These are phyloP conservation scores for Geotrupes spiniger DNA, from an alignment of 2,888 invertebrate genomes.

Conservation along the genomic window DNA sequence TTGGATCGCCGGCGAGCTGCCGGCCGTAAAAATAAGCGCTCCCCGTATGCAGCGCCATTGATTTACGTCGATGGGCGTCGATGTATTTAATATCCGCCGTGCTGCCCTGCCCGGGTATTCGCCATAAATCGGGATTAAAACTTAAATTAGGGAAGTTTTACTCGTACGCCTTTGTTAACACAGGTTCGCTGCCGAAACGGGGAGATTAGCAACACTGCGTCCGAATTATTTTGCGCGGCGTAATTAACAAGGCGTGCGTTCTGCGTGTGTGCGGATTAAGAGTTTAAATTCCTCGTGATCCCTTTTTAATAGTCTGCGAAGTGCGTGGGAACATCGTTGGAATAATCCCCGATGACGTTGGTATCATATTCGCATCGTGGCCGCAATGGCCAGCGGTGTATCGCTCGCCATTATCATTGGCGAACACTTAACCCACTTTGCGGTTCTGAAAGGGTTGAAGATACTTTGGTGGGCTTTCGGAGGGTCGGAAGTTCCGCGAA, in stretches of 20 bases:
- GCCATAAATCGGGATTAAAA: conserved; percentile 43
- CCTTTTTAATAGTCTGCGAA: too few species aligned
- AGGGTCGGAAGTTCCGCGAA: too few species aligned
- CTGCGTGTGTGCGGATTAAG: conserved; percentile 1
- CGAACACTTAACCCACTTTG: too few species aligned
- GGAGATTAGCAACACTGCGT: conserved; percentile 17
- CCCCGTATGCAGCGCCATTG: too few species aligned
- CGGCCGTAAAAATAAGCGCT: too few species aligned
- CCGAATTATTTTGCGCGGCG: background rate
- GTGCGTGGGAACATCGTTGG: too few species aligned
- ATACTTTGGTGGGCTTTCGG: too few species aligned
- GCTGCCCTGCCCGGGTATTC: conserved; percentile 27
- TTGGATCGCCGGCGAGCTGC: background rate
- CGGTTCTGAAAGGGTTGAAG: too few species aligned
- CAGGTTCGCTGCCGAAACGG: conserved; percentile 29
- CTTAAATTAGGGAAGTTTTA: conserved; percentile 42
- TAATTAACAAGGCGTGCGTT: conserved; percentile 11
- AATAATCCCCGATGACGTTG: too few species aligned
- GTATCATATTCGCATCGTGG: too few species aligned
- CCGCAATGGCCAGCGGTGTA: too few species aligned
- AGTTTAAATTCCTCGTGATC: background rate
- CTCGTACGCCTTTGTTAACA: conserved; percentile 33
- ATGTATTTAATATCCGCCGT: conserved; percentile 19
- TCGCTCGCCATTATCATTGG: too few species aligned
- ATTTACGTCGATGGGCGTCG: conserved; percentile 4